A percentile compares a stretch with the other conserved stretches of the same genome.
These are phyloP conservation scores for Limnodromus scolopaceus DNA, from an alignment of 2,797 vertebrate genomes.

Conservation along the genomic window DNA sequence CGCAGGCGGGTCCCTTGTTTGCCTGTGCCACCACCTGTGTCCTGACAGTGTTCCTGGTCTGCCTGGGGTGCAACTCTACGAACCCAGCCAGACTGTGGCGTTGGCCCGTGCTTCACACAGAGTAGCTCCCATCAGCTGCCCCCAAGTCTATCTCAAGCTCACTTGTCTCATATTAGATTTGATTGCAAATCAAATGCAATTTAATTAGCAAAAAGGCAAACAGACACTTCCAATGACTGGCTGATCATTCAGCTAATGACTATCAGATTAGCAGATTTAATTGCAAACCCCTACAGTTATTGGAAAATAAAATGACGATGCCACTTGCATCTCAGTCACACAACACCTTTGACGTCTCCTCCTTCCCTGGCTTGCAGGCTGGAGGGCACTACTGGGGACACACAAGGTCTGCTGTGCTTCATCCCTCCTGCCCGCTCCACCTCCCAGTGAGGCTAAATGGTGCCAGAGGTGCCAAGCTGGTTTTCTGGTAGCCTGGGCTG, in stretches of 20 bases:
- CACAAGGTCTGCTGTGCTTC: fast-evolving
- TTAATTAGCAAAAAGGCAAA: conserved; percentile 10
- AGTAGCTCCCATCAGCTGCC: neutral
- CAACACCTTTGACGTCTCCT: neutral
- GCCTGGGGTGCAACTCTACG: fast-evolving
- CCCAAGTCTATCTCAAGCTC: neutral
- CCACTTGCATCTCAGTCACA: neutral
- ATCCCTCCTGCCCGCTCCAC: neutral
- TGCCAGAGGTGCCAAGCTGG: neutral
- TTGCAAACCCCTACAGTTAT: neutral
- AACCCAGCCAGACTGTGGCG: fast-evolving
- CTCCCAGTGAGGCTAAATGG: neutral
- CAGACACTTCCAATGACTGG: neutral
- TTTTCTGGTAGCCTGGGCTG: neutral
- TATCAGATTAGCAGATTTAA: neutral
- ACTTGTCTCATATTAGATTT: neutral
- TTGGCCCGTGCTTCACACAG: neutral
- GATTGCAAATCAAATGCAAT: conserved; percentile 15
- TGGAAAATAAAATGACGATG: neutral
- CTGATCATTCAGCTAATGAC: neutral
- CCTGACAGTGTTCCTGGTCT: fast-evolving
- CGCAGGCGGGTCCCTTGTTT: fast-evolving
- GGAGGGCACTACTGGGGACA: neutral
- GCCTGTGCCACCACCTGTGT: fast-evolving
- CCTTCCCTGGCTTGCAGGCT: neutral